A percentile compares a stretch with the other conserved stretches of the same genome.
Evolutionary conservation across 2,888 invertebrate species (phyloP).

Genomic region (Rambutsinella grinnellia): DNA sequence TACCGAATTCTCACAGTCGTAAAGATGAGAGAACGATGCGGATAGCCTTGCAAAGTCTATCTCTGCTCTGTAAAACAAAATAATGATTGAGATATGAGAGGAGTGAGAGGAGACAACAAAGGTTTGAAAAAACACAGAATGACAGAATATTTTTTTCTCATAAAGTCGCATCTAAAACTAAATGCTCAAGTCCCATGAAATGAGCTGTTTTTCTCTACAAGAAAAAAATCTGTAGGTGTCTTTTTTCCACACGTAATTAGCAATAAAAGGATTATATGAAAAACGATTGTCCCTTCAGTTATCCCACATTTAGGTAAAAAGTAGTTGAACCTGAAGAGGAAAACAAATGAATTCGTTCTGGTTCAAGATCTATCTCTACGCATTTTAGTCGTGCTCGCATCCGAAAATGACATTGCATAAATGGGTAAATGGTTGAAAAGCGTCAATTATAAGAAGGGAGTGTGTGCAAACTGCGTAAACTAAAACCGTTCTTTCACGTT

Average conservation of each 20-base stretch:
- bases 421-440: no score
- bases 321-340: neutral
- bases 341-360: neutral
- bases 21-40: neutral
- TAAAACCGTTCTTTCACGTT: conserved; percentile 34
- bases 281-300: no score
- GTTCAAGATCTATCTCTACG: neutral
- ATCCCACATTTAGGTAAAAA: no score
- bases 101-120: neutral
- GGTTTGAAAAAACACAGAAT: neutral
- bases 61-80: conserved; percentile 46
- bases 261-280: no score
- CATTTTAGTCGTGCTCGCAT: neutral
- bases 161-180: neutral
- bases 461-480: conserved; percentile 32
- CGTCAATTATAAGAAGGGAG: neutral
- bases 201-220: neutral
- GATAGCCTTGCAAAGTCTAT: neutral
- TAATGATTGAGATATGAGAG: conserved; percentile 14
- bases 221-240: neutral
- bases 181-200: neutral
- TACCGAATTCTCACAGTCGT: neutral
- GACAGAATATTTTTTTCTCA: neutral
- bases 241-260: neutral
- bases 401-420: neutral